Evolutionary conservation across 2,113 vertebrate genomes (phyloP).

Genomic region (Zapornia atra): DNA sequence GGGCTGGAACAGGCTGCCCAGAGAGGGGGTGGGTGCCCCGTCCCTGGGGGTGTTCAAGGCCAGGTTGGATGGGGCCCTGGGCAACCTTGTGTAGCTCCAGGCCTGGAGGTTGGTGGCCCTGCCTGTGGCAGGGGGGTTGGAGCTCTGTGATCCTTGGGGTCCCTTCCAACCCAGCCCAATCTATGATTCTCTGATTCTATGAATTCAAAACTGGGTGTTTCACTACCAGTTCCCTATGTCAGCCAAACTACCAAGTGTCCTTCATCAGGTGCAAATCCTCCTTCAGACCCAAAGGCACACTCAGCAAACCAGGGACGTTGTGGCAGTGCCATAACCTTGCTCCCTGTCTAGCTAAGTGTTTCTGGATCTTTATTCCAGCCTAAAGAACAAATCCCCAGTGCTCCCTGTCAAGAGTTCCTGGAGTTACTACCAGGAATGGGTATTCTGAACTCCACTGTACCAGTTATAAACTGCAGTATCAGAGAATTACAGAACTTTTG

Average conservation of each 20-base stretch:
- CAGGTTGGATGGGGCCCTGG: too few relatives aligned
- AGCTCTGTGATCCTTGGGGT: too few relatives aligned
- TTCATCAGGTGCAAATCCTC: rapidly evolving
- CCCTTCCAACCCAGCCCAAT: too few relatives aligned
- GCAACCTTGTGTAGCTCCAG: too few relatives aligned
- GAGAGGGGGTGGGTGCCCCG: too few relatives aligned
- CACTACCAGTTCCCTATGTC: background rate
- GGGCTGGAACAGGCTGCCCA: too few relatives aligned
- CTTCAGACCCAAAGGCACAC: background rate
- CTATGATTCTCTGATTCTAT: too few relatives aligned
- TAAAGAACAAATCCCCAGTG: background rate
- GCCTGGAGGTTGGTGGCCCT: too few relatives aligned
- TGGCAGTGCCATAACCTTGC: background rate
- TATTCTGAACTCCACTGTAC: background rate
- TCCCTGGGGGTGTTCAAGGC: too few relatives aligned
- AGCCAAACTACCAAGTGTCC: background rate
- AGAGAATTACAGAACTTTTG: too few relatives aligned
- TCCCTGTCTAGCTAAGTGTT: background rate
- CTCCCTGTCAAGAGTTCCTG: background rate
- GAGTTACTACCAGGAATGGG: background rate
- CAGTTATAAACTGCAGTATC: background rate
- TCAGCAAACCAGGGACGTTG: background rate
- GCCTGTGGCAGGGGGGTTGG: too few relatives aligned
- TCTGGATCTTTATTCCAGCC: background rate
- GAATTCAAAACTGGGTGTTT: background rate